A percentile compares a stretch with the other conserved stretches of the same genome.
Conservation (phyloP, 1,140 invertebrate species). For the Zophobas atratus region DNA sequence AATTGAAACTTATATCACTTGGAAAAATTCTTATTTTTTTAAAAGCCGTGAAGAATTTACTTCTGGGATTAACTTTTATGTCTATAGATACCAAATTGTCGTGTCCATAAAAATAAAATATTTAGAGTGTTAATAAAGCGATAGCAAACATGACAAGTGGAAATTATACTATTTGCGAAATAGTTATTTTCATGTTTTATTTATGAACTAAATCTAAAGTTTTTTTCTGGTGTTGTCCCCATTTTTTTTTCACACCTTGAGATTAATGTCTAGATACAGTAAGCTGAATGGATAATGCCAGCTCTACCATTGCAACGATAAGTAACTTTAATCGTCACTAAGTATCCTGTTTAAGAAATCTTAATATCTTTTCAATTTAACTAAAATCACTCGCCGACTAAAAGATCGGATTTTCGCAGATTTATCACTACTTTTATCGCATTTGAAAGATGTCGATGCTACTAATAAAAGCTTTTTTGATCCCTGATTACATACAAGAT, state of each 20-base stretch:
- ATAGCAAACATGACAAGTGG: not conserved
- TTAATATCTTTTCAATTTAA: too few species aligned
- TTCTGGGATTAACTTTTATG: conserved; percentile 15
- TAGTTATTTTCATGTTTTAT: too few species aligned
- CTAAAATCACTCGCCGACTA: too few species aligned
- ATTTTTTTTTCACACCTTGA: not conserved
- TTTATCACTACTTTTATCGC: not conserved
- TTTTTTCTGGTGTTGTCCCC: not conserved
- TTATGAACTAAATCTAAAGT: not conserved
- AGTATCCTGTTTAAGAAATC: too few species aligned
- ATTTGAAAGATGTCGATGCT: too few species aligned
- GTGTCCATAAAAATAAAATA: too few species aligned
- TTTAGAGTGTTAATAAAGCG: too few species aligned
- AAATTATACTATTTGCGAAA: not conserved
- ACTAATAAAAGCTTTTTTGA: conserved; percentile 6
- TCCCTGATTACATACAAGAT: conserved; percentile 4
- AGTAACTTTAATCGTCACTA: too few species aligned
- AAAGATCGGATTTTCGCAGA: not conserved
- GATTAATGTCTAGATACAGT: too few species aligned
- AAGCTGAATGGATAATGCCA: too few species aligned
- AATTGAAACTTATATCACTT: conserved; percentile 33
- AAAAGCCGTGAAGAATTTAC: not conserved
- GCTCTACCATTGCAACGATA: too few species aligned
- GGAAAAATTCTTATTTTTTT: conserved; percentile 35
- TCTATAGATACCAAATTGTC: not conserved